These are phyloP conservation scores for Bagarius yarrelli DNA, from an alignment of 2,113 vertebrate species.

Conservation along the genomic window DNA sequence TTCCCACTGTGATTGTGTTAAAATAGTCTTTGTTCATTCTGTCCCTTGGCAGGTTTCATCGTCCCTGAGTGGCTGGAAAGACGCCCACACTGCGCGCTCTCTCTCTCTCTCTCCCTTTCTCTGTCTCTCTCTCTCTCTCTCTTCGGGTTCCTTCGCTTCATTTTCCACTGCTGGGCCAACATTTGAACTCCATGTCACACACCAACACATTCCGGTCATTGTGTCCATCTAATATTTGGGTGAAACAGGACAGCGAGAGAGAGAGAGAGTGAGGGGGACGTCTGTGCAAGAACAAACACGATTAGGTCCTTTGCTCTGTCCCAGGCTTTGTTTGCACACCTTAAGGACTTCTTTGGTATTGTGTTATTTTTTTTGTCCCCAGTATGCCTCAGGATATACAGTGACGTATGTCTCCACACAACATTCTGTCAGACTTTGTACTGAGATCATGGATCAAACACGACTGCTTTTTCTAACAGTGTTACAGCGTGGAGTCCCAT, in stretches of 20 bases:
- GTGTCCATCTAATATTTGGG: conserved; percentile 5
- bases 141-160: conserved; percentile 28
- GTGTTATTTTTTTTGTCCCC: background rate
- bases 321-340: conserved; percentile 45
- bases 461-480: conserved; percentile 43
- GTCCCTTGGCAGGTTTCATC: conserved; percentile 58
- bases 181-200: conserved; percentile 7
- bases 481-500: conserved; percentile 38
- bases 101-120: conserved; percentile 6
- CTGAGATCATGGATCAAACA: background rate
- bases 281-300: conserved; percentile 18
- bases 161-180: conserved; percentile 5
- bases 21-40: conserved; percentile 35
- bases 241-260: background rate
- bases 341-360: conserved; percentile 28
- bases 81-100: background rate
- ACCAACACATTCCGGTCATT: conserved; percentile 6
- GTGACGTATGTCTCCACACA: background rate
- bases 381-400: conserved; percentile 4
- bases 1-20: conserved; percentile 25
- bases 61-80: conserved; percentile 47
- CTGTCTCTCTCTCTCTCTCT: background rate
- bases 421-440: background rate
- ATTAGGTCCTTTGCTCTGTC: conserved; percentile 36
- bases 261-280: background rate